A percentile compares a stretch with the other conserved stretches of the same genome.
Evolutionary conservation across 1,140 invertebrate genomes (phyloP).

Genomic region (Camponotus pennsylvanicus): DNA sequence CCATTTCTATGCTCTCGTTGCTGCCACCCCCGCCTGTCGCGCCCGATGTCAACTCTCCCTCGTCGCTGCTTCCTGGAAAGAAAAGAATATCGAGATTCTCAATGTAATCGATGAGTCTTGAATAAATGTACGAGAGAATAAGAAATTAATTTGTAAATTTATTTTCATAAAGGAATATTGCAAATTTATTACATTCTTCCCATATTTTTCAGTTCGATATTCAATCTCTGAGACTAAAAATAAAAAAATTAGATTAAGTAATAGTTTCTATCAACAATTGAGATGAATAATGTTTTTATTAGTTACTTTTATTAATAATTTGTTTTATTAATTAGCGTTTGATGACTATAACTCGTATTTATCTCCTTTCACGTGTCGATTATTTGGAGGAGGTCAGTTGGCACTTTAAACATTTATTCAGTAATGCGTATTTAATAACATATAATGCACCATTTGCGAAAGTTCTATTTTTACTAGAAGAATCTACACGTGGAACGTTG

Average conservation of each 20-base stretch:
- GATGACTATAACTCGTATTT: background rate
- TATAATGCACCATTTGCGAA: background rate
- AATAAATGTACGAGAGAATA: background rate
- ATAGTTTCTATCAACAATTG: background rate
- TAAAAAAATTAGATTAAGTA: background rate
- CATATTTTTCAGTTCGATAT: background rate
- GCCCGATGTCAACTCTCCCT: slow-evolving; percentile 79
- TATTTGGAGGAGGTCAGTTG: background rate
- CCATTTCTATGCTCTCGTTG: slow-evolving; percentile 78
- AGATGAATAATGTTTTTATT: background rate
- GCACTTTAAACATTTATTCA: background rate
- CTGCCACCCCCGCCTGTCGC: slow-evolving; percentile 68
- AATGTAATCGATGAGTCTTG: background rate
- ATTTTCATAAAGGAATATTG: background rate
- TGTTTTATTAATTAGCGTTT: background rate
- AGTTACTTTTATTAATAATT: background rate
- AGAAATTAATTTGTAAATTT: background rate
- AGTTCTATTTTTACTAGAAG: slow-evolving; percentile 49
- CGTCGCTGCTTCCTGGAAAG: slow-evolving; percentile 84
- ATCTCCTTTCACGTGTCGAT: background rate
- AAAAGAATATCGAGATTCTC: background rate
- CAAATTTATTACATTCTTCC: background rate
- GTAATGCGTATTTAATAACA: background rate
- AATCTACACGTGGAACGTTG: background rate
- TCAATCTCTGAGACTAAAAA: background rate